Conservation (phyloP, 1,140 invertebrate species). For the Ectropis grisescens region DNA sequence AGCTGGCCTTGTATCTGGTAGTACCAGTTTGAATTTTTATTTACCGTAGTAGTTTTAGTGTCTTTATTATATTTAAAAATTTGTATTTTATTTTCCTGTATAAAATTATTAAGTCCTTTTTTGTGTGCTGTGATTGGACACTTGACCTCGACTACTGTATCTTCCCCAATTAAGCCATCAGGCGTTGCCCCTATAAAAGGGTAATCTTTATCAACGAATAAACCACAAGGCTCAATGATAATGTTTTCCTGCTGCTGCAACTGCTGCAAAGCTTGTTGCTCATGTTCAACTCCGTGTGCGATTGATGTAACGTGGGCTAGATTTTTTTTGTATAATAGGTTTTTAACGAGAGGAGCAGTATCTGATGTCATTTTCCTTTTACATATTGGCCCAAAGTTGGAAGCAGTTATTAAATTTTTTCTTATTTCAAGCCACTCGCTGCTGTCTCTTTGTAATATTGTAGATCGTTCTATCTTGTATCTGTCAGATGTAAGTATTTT, state of each 20-base stretch:
- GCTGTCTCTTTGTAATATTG: constrained; percentile 11
- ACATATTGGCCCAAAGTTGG: constrained; percentile 3
- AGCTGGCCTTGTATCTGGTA: no score
- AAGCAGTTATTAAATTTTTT: constrained; percentile 17
- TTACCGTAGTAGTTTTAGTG: no score
- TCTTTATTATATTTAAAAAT: no score
- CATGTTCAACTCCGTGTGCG: constrained; percentile 26
- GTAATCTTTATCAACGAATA: constrained; percentile 6
- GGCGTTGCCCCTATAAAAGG: constrained; percentile 8
- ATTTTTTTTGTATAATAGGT: constrained; percentile 11
- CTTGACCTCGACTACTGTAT: constrained; percentile 2
- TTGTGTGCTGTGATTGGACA: no score
- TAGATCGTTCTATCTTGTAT: constrained; percentile 6
- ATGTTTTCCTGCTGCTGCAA: constrained; percentile 16
- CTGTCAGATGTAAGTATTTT: constrained; percentile 7
- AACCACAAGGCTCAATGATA: constrained; percentile 3
- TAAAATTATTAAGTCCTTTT: no score
- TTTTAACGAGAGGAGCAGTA: constrained; percentile 9
- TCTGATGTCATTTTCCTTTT: constrained; percentile 4
- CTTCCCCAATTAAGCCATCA: constrained; percentile 26
- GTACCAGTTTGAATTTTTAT: no score
- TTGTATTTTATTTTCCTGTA: no score
- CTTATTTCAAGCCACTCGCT: constrained; percentile 15
- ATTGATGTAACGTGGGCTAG: constrained; percentile 12
- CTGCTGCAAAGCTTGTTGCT: constrained; percentile 22